Conservation (phyloP, 2,113 vertebrate species). For the Alligator mississippiensis region DNA sequence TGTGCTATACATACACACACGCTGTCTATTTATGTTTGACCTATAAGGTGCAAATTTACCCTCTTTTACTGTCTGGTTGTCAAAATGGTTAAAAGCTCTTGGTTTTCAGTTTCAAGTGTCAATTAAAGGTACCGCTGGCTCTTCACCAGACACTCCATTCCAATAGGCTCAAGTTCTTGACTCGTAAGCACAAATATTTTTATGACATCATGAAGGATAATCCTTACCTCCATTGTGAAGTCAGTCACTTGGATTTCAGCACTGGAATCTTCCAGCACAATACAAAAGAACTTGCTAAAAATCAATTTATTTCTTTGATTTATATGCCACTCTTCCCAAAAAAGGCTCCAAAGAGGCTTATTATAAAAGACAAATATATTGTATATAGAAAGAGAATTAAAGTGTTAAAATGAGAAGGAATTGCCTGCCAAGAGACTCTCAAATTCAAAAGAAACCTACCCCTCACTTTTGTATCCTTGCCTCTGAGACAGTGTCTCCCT, state of each 20-base stretch:
- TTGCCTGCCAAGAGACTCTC: too few species aligned
- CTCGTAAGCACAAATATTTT: neutral
- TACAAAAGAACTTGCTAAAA: neutral
- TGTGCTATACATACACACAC: too few species aligned
- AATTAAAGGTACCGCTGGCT: neutral
- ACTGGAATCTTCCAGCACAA: neutral
- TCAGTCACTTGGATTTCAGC: neutral
- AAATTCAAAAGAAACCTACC: too few species aligned
- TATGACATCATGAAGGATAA: neutral
- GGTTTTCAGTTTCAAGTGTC: neutral
- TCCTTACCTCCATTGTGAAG: neutral
- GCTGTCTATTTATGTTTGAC: too few species aligned
- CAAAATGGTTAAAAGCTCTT: fast-evolving
- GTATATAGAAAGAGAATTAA: too few species aligned
- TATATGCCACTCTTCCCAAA: too few species aligned
- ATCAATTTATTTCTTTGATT: neutral
- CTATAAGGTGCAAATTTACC: too few species aligned
- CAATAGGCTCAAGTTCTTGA: neutral
- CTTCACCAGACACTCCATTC: neutral
- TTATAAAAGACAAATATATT: too few species aligned
- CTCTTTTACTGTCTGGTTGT: neutral
- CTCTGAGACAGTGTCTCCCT: too few species aligned
- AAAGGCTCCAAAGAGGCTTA: too few species aligned
- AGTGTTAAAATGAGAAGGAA: too few species aligned
- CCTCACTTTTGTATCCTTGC: too few species aligned